Base-by-base conservation (phyloP, 2,888 invertebrate species). In the Dilophus febrilis region DNA sequence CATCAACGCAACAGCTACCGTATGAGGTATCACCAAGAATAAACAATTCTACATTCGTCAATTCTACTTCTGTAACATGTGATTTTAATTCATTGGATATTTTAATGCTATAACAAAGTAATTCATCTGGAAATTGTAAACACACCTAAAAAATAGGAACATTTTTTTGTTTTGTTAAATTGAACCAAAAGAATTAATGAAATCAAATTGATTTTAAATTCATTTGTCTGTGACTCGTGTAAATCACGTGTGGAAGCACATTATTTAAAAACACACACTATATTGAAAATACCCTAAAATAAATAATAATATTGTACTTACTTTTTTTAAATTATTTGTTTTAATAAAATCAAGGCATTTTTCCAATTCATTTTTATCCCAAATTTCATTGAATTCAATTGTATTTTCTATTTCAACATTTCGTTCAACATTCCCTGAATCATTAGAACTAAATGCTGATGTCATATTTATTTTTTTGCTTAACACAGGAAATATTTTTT, bases 21-120 rank as follows among this genome's bases (percentile, higher is more conserved):
- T 88, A 92, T 1, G 88, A 81, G 8, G 90, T 90, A 53, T 94
- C 92, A 3, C 84, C 91, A 40, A 94, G 65, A 50, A 92, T 77
- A 51, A 79, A 91, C 2, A 84, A 64, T 52, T 77, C 72, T 2
- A 61, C 58, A 38, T 66, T 62, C n/a, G n/a, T n/a, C 2, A 84
- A 64, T 52, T 77, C 72, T 2, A 61, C 58, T 38, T 66, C 62
- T 17, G 58, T 50, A 12, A 53, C 41, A 38, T 54, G 51, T 18
- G 58, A 55, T 44, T 64, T 67, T 5, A 74, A 58, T 51, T 70
- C 68, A 29, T 69, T 66, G 42, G 75, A 74, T 42, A 92, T 71
- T 43, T 67, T 62, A 3, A 74, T 70, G 42, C 88, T 77, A 53
- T 79, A 71, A 17, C 61, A 53, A 40, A 92, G 64, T 41, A 87